Conservation (phyloP, 2,888 invertebrate genomes). For the Caenorhabditis sp. region DNA sequence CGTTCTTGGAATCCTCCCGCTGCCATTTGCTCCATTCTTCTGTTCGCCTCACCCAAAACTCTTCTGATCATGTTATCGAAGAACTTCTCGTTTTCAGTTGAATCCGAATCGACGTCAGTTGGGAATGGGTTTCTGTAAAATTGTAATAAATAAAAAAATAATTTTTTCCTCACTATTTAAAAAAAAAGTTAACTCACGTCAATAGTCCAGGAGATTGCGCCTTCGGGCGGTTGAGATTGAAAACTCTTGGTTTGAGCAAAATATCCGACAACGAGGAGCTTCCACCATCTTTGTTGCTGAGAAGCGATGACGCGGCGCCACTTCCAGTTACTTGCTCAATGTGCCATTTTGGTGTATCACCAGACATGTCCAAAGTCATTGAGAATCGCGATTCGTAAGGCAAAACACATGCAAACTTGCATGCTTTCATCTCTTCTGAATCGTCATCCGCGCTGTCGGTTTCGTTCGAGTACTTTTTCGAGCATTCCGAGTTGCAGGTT, state of each 20-base stretch:
- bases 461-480: constrained; percentile 6
- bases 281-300: not conserved
- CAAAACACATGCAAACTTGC: constrained; percentile 41
- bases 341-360: not conserved
- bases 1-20: not conserved
- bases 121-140: not conserved
- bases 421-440: constrained; percentile 16
- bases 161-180: not conserved
- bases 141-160: not conserved
- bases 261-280: not conserved
- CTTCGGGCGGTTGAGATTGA: not conserved
- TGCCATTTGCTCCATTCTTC: not conserved
- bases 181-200: not conserved
- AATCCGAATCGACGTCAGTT: not conserved
- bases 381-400: constrained; percentile 2
- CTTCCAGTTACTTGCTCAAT: not conserved
- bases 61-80: not conserved
- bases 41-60: not conserved
- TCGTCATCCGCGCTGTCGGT: not conserved
- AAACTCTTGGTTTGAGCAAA: not conserved
- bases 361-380: constrained; percentile 6
- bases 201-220: not conserved
- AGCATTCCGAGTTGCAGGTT: constrained; percentile 12
- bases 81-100: not conserved
- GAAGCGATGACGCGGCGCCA: not conserved